phyloP scores from a whole-genome alignment of 1,140 invertebrate species.

The Cylas formicarius region DNA sequence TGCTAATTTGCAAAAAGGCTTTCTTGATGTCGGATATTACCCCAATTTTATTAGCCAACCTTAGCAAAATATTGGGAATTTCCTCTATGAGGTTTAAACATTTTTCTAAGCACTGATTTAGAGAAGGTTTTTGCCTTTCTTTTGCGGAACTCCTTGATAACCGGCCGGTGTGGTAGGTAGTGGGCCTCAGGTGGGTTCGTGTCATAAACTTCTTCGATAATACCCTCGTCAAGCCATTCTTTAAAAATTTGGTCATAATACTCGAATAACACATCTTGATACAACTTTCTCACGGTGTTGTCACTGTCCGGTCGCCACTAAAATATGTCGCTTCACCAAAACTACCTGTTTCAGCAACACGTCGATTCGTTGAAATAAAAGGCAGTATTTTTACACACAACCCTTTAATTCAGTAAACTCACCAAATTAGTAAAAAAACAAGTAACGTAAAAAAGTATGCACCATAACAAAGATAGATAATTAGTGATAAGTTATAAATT shows the following conservation, averaged over 20 bases:
- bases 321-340: no score
- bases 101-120: slow-evolving; percentile 41
- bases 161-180: slow-evolving; percentile 22
- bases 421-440: no score
- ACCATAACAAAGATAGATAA: no score
- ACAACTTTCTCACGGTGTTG: slow-evolving; percentile 9
- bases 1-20: slow-evolving; percentile 41
- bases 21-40: slow-evolving; percentile 41
- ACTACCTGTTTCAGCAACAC: no score
- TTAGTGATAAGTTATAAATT: no score
- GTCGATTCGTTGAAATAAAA: no score
- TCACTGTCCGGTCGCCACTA: no score
- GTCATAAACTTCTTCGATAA: slow-evolving; percentile 3
- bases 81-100: slow-evolving; percentile 36
- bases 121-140: slow-evolving; percentile 25
- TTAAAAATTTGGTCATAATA: slow-evolving; percentile 8
- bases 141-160: slow-evolving; percentile 26
- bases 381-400: no score
- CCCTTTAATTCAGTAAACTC: no score
- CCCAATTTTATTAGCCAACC: slow-evolving; percentile 37
- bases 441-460: no score
- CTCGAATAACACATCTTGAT: slow-evolving; percentile 3
- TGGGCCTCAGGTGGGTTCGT: not conserved
- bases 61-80: slow-evolving; percentile 36
- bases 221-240: slow-evolving; percentile 11